Evolutionary conservation across 2,797 vertebrate species (phyloP), one percentile per base, ranked within the genome.

Genomic region (Silurus lanzhouensis): DNA sequence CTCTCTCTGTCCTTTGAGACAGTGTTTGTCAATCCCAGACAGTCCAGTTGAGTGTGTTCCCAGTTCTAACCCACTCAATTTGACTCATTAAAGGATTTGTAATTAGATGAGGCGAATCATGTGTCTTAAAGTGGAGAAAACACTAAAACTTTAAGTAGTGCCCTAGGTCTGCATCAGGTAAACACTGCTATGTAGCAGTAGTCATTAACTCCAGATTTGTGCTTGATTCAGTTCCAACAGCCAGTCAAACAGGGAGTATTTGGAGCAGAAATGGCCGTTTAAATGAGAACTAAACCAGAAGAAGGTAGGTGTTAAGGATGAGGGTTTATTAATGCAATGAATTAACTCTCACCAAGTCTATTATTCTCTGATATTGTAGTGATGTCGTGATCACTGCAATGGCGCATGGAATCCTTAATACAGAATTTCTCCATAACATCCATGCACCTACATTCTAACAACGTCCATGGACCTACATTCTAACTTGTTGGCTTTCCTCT

Each of bases 21-120:
- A 31, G 17, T 81, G 79, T 67, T 81, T 67, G 63, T 67, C 79
- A 81, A 81, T 81, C 63, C 46, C 63, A 81, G 63, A 64, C 79
- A 81, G 63, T 55, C 63, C 63, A 55, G 60, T 77, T 75, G 27
- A 66, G 60, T n/a, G 83, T 77, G 19, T 77, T 79, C 52, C 17
- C 17, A 46, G 31, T 70, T 63, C 77, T 81, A 85, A 81, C 58
- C 48, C 58, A 81, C 63, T 61, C 44, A 31, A 66, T 83, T 75
- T 7, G 20, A 48, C 64, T 78, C 12, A 77, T 70, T 78, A 79
- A 84, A 58, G 31, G 63, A 76, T 46, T 22, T 44, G 55, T 82
- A 82, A 86, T 86, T 78, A 78, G 74, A 63, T 67, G 64, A 78
- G 72, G n/a, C 48, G 20, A 86, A 82, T 27, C 64, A 66, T 80